Conservation (phyloP, 2,797 vertebrate species). For the Sparus aurata region DNA sequence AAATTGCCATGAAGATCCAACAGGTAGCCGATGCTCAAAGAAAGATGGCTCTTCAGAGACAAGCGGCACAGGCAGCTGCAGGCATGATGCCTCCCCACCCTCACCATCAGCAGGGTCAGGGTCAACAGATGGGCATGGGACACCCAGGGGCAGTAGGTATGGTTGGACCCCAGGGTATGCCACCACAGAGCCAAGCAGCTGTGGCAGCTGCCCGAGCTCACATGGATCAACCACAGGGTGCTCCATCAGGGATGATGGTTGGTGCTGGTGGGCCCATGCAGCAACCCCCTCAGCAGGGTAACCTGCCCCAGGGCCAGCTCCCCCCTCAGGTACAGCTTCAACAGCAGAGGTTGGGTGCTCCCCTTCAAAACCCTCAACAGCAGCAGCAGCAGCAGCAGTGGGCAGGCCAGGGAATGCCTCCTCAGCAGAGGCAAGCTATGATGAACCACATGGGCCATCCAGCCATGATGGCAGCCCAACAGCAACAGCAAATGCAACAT, state of each 20-base stretch:
- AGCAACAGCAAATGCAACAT: conserved; percentile 73
- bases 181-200: conserved; percentile 75
- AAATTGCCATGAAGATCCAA: conserved; percentile 98
- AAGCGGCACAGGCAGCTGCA: conserved; percentile 75
- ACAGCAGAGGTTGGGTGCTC: conserved; percentile 85
- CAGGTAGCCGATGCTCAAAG: conserved; percentile 96
- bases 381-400: conserved; percentile 89
- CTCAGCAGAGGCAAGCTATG: conserved; percentile 84
- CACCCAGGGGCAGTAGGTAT: conserved; percentile 81
- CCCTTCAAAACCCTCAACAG: conserved; percentile 89
- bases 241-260: conserved; percentile 88
- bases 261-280: conserved; percentile 90
- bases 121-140: conserved; percentile 87
- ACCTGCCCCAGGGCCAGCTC: conserved; percentile 87
- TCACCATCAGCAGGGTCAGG: conserved; percentile 82
- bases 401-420: conserved; percentile 86
- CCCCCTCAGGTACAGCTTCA: conserved; percentile 92
- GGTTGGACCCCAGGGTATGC: conserved; percentile 78
- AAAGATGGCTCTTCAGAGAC: conserved; percentile 96
- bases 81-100: conserved; percentile 88
- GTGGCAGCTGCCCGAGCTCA: conserved; percentile 85
- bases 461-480: conserved; percentile 86
- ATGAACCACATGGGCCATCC: conserved; percentile 84
- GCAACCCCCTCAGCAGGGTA: conserved; percentile 87
- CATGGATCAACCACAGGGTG: conserved; percentile 88